Evolutionary conservation across 2,113 vertebrate species (phyloP).

Genomic region (Thalassarche chlororhynchos): DNA sequence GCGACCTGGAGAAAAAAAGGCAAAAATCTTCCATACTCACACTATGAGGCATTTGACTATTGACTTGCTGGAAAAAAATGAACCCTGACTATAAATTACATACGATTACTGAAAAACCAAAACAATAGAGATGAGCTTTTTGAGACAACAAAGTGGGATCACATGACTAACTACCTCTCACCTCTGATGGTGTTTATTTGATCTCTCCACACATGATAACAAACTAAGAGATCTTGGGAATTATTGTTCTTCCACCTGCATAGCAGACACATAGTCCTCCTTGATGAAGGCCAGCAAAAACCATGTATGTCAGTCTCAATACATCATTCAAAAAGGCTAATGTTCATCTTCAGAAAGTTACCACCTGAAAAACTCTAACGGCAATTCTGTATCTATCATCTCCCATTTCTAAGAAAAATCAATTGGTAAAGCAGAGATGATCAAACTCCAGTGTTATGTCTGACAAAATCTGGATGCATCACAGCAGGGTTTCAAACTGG

Average conservation of each 20-base stretch:
- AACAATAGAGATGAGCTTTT: neutral
- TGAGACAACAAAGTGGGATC: neutral
- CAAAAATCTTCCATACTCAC: neutral
- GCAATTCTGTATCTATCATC: neutral
- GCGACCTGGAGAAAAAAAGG: neutral
- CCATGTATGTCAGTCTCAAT: neutral
- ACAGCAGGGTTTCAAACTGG: neutral
- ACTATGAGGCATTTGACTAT: neutral
- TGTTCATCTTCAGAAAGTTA: neutral
- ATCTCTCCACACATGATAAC: neutral
- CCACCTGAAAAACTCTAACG: neutral
- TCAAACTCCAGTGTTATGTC: neutral
- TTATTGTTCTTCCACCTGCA: neutral
- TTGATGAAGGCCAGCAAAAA: neutral
- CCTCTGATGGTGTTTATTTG: neutral
- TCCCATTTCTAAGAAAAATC: constrained; percentile 7
- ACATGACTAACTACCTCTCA: neutral
- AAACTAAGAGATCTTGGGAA: neutral
- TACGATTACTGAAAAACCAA: neutral
- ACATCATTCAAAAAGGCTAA: neutral
- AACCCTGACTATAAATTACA: neutral
- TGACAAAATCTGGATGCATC: constrained; percentile 1
- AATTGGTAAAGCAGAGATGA: neutral
- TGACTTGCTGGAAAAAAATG: neutral
- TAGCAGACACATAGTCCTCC: neutral